Evolutionary conservation across 2,113 vertebrate genomes (phyloP).

Genomic region (Pollachius pollachius): DNA sequence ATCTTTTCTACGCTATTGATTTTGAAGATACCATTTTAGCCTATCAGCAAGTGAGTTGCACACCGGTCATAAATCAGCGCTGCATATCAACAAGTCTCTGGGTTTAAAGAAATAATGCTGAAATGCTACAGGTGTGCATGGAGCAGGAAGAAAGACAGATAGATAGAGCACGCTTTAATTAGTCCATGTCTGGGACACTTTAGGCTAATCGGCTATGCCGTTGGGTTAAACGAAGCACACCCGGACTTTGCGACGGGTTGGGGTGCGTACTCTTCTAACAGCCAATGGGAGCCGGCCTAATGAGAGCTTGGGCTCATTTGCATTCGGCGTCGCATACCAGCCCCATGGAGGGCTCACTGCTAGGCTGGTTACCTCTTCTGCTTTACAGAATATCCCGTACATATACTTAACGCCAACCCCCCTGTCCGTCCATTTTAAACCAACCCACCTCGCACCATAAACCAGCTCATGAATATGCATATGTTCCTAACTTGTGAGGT

Average conservation of each 20-base stretch:
- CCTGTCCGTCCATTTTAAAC: no score
- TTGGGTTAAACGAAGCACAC: constrained; percentile 56
- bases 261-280: constrained; percentile 40
- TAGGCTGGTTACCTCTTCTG: constrained; percentile 50
- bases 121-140: no score
- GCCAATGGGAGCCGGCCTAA: constrained; percentile 54
- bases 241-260: constrained; percentile 50
- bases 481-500: no score
- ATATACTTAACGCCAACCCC: no score
- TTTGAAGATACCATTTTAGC: background rate
- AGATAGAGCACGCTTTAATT: constrained; percentile 38
- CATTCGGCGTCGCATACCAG: constrained; percentile 45
- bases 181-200: constrained; percentile 40
- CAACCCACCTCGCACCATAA: constrained; percentile 11
- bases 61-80: no score
- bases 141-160: background rate
- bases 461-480: no score
- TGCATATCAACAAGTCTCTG: no score
- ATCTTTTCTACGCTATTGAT: background rate
- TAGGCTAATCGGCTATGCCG: constrained; percentile 52
- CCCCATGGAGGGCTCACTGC: constrained; percentile 31
- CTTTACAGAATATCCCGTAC: no score
- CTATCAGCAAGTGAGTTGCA: background rate
- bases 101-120: no score
- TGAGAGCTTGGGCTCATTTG: constrained; percentile 65